These are phyloP conservation scores for Hydrocynus forskahlii DNA, from an alignment of 2,797 vertebrate species.

Conservation along the genomic window DNA sequence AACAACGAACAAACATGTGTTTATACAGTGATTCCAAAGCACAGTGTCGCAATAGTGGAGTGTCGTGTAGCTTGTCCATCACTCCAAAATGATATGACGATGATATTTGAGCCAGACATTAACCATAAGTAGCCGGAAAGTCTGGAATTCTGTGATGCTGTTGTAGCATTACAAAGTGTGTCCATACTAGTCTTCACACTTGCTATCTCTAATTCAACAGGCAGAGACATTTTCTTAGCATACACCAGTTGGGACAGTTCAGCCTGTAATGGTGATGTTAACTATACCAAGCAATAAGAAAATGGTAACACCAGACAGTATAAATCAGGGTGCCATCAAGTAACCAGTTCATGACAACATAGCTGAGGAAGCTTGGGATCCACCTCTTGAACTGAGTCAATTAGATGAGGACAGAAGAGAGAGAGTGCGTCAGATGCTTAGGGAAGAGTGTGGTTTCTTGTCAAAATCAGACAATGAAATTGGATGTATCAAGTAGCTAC, in stretches of 20 bases:
- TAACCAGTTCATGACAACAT: constrained; percentile 28
- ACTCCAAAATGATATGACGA: constrained; percentile 24
- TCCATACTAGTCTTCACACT: too few species aligned
- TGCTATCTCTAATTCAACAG: too few species aligned
- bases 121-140: constrained; percentile 49
- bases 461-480: not conserved
- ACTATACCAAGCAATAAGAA: constrained; percentile 5
- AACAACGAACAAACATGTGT: not conserved
- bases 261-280: constrained; percentile 12
- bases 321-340: too few species aligned
- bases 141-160: constrained; percentile 24
- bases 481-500: not conserved
- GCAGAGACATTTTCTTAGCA: too few species aligned
- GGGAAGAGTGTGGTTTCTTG: not conserved
- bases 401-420: not conserved
- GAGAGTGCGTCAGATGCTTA: not conserved
- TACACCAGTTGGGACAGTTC: not conserved
- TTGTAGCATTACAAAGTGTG: not conserved
- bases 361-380: not conserved
- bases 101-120: constrained; percentile 40
- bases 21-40: not conserved
- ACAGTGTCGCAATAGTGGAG: too few species aligned
- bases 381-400: not conserved
- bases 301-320: not conserved
- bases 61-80: not conserved